Base-by-base conservation (phyloP, 2,797 vertebrate species). In the Xiphophorus birchmanni region DNA sequence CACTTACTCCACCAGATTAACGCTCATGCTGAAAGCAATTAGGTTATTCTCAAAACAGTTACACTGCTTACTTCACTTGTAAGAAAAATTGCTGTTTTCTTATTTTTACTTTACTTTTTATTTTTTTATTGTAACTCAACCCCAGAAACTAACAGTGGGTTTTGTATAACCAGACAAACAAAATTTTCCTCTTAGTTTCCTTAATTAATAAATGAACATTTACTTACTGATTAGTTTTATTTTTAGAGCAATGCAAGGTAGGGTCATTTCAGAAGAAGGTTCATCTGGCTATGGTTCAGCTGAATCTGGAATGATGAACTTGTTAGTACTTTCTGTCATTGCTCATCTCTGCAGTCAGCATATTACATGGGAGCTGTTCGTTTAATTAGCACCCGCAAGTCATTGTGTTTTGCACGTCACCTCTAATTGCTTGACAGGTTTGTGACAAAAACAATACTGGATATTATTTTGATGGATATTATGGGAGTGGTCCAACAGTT, bases 331-430 rank as follows among this genome's bases (percentile, higher is more conserved):
- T 35, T n/a, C n/a, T 74, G 37, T 76, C 42, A n/a, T 63, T 82
- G 79, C 85, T 82, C 72, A 85, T 88, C 73, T 89, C 81, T 52
- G 80, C 84, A 79, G 84, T 92, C 89, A 85, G 91, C 90, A 90
- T 87, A 87, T 93, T 88, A 85, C 80, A 88, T 81, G 88, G 89
- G 92, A 92, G 91, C 91, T 92, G 92, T 91, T 89, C 89, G 85
- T 95, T 96, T 96, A 95, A 96, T 96, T 96, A 96, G 92, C 95
- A 87, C 89, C 90, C 89, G 86, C 88, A 89, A 93, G 94, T 93
- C 84, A 80, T 92, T 71, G 89, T 96, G 95, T 96, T 96, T 94
- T 93, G 90, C 95, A 90, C 82, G 79, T 79, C 88, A 60, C 78
- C 88, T 95, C 95, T 96, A 96, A 96, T 96, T 96, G 94, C 91